Evolutionary conservation across 2,797 vertebrate genomes (phyloP), one percentile per base, ranked within the genome.

Genomic region (Onychomys leucogaster): DNA sequence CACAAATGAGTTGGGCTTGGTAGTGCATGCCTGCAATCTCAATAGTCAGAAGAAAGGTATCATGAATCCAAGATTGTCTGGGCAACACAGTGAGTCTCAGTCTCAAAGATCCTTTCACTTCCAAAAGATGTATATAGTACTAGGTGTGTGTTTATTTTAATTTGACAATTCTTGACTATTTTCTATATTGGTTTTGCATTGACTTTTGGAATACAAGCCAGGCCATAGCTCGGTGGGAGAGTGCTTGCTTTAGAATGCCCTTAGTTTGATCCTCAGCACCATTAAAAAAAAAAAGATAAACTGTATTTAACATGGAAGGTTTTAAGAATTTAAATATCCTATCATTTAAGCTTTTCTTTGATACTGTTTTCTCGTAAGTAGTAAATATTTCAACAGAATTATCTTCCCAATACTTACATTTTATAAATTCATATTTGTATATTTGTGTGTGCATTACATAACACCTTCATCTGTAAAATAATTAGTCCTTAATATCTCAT

Each of bases 261-360:
- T 78, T 5, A 25, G 34, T 82, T 49, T 86, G 73, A 90, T 37
- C 32, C 32, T 32, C 4, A 32, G 37, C 34, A 90, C 32, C 32
- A 77, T 14, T 37, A 27, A 55, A 52, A 41, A n/a, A 16, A 49
- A 34, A 27, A 46, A 34, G 8, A 61, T 63, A 55, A 76, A 19
- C 43, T 83, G 83, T 80, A 93, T 81, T 96, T 93, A 94, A 94
- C 27, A 90, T 7, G 21, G 6, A 82, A 52, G 1, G 6, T 93
- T 96, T 78, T 67, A 81, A 95, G 46, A 93, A 61, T 89, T 96
- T 92, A 94, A 97, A 93, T 63, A 94, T 41, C n/a, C 59, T 32
- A 90, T 37, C 52, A 94, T 89, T 96, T 96, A 94, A 96, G 67
- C 80, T 92, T 61, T 0, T 88, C 75, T 94, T 49, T 95, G 17